These are phyloP conservation scores for Heliopora coerulea DNA, from an alignment of 92 coral and sea anemone genomes.

Conservation along the genomic window DNA sequence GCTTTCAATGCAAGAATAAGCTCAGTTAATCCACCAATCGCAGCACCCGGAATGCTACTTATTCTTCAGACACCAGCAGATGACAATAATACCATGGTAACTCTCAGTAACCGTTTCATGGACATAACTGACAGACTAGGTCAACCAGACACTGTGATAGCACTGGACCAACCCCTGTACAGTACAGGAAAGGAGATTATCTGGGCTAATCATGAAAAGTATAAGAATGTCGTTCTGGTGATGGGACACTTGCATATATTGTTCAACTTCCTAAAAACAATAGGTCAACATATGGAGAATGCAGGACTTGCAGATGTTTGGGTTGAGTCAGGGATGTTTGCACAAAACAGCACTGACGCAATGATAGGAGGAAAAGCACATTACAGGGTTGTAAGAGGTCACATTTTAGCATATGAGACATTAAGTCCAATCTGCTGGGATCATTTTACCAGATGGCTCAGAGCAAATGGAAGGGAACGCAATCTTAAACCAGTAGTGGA, in stretches of 20 bases:
- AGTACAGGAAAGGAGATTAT: slow-evolving; percentile 28
- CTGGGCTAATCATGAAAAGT: slow-evolving; percentile 24
- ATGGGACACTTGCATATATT: slow-evolving; percentile 30
- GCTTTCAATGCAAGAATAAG: slow-evolving; percentile 19
- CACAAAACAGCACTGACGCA: slow-evolving; percentile 17
- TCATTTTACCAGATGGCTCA: not conserved
- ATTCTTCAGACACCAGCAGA: slow-evolving; percentile 39
- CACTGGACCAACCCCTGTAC: slow-evolving; percentile 18
- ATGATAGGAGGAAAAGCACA: slow-evolving; percentile 30
- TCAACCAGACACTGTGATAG: slow-evolving; percentile 28
- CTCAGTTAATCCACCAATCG: slow-evolving; percentile 25
- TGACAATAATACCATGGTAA: slow-evolving; percentile 33
- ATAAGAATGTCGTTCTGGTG: slow-evolving; percentile 11
- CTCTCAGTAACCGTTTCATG: slow-evolving; percentile 29
- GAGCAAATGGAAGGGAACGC: not conserved
- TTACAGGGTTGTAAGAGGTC: slow-evolving; percentile 39
- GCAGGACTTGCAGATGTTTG: slow-evolving; percentile 32
- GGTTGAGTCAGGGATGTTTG: slow-evolving; percentile 32
- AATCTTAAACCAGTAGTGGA: not conserved
- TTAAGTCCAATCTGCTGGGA: slow-evolving; percentile 18
- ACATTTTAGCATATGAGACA: slow-evolving; percentile 27
- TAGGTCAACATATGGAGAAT: slow-evolving; percentile 26
- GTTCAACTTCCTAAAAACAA: slow-evolving; percentile 10
- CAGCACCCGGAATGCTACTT: slow-evolving; percentile 36
- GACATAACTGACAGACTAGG: slow-evolving; percentile 21